Conservation (phyloP, 2,113 vertebrate species). For the human (Homo sapiens) region DNA sequence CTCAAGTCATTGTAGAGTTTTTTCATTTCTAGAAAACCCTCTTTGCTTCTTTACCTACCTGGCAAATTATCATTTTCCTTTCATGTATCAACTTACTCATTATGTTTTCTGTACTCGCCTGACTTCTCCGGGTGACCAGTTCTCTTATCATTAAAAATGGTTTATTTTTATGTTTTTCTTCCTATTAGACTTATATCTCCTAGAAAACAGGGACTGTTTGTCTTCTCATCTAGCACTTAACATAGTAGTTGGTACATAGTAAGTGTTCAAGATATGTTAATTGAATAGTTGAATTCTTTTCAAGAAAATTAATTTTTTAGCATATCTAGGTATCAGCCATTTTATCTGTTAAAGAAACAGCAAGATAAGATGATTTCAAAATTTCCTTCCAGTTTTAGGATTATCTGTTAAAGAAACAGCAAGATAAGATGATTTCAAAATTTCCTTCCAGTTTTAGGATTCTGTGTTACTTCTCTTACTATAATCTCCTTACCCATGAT, state of each 20-base stretch:
- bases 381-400: background rate
- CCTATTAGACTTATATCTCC: background rate
- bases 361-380: background rate
- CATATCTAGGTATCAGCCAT: background rate
- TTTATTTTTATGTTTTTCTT: constrained; percentile 31
- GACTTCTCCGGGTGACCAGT: background rate
- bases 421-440: background rate
- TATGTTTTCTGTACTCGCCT: constrained; percentile 20
- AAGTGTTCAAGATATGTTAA: background rate
- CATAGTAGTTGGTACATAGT: background rate
- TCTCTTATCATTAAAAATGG: constrained; percentile 6
- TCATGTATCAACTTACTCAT: background rate
- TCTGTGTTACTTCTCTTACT: background rate
- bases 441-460: background rate
- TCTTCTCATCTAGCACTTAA: background rate
- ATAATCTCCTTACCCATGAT: background rate
- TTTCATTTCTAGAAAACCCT: background rate
- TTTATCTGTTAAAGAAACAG: background rate
- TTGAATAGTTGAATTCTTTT: background rate
- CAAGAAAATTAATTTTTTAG: background rate
- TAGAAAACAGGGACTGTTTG: background rate
- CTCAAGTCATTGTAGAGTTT: background rate
- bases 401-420: background rate
- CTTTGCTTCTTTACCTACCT: background rate
- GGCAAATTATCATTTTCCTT: background rate